Percentiles rank a stretch among this genome's conserved stretches.
These are phyloP conservation scores for Corythaixoides concolor DNA, from an alignment of 2,113 vertebrate genomes.

Conservation along the genomic window DNA sequence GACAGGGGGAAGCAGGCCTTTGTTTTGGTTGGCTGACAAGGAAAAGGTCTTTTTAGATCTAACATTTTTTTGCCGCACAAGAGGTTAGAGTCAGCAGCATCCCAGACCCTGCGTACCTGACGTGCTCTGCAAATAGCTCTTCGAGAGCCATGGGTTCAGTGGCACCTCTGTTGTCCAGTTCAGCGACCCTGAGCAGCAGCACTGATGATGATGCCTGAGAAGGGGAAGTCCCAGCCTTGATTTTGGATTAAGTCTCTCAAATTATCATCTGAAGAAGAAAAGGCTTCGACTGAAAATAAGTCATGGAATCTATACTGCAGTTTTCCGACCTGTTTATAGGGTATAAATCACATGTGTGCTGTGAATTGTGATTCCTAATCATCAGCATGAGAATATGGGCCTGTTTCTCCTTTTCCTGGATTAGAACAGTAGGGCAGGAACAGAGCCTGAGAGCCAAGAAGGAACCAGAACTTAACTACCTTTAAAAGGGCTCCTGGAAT, in stretches of 20 bases:
- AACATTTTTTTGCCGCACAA: neutral
- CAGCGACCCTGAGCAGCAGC: neutral
- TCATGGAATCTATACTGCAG: neutral
- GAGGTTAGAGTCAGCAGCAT: neutral
- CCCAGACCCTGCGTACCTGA: neutral
- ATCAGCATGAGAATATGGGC: neutral
- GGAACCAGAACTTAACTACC: neutral
- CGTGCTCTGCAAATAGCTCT: neutral
- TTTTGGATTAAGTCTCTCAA: neutral
- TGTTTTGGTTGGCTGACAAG: neutral
- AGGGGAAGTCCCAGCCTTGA: neutral
- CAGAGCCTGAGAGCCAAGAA: neutral
- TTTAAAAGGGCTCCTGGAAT: neutral
- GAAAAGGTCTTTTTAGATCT: neutral
- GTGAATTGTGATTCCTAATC: neutral
- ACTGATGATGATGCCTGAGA: neutral
- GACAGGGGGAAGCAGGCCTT: neutral
- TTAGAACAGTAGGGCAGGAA: neutral
- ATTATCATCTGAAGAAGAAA: neutral
- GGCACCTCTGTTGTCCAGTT: neutral
- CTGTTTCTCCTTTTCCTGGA: neutral
- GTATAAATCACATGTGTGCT: neutral
- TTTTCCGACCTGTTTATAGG: neutral
- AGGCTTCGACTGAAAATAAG: neutral
- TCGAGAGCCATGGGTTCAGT: neutral